Conservation (phyloP, 2,888 invertebrate species). For the Temnothorax unifasciatus region DNA sequence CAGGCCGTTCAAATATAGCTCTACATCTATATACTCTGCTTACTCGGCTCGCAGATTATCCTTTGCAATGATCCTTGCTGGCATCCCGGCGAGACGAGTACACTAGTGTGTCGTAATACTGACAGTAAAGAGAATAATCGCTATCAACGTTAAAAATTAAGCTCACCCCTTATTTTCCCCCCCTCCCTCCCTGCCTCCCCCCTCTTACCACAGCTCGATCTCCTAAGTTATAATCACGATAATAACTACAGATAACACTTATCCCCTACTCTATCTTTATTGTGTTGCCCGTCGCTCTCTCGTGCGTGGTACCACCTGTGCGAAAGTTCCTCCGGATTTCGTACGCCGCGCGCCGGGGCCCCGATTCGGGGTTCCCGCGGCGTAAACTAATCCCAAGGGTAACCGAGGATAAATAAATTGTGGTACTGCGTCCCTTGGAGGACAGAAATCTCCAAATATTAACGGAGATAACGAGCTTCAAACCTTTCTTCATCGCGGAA, state of each 20-base stretch:
- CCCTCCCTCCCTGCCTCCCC: not conserved
- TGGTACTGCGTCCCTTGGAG: not conserved
- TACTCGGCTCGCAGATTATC: conserved; percentile 79
- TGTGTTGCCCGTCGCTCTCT: conserved; percentile 52
- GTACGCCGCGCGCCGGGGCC: not conserved
- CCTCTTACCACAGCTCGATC: conserved; percentile 18
- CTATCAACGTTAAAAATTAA: conserved; percentile 80
- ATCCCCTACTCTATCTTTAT: conserved; percentile 61
- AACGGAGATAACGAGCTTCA: conserved; percentile 1
- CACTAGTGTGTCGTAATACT: conserved; percentile 85
- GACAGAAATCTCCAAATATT: not conserved
- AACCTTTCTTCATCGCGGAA: not conserved
- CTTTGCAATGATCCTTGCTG: conserved; percentile 64
- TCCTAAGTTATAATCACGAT: conserved; percentile 57
- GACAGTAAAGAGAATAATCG: conserved; percentile 85
- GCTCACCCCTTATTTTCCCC: conserved; percentile 55
- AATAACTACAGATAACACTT: conserved; percentile 60
- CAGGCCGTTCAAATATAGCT: conserved; percentile 56
- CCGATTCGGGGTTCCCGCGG: not conserved
- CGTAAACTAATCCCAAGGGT: conserved; percentile 8
- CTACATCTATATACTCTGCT: conserved; percentile 79
- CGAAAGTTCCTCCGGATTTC: conserved; percentile 18
- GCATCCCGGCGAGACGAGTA: conserved; percentile 80
- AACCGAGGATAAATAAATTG: conserved; percentile 20
- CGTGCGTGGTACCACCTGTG: conserved; percentile 6